Percentiles rank a stretch among this genome's conserved stretches.
Evolutionary conservation across 2,888 invertebrate species (phyloP).

Genomic region (Steinernema scapterisci): DNA sequence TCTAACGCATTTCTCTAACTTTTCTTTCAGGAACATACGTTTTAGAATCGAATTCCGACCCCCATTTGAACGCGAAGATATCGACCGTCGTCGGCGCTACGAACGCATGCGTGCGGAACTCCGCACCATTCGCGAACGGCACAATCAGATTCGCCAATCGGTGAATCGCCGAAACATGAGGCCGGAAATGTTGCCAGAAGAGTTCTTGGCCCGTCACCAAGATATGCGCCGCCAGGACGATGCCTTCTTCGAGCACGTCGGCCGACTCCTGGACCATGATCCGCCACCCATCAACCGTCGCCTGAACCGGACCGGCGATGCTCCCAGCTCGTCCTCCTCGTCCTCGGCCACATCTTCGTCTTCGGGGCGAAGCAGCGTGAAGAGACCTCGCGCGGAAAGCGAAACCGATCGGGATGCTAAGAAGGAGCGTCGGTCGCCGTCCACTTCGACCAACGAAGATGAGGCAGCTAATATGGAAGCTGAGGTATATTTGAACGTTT

Average conservation of each 20-base stretch:
- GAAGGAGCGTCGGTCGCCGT: slow-evolving; percentile 4
- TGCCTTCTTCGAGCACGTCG: background rate
- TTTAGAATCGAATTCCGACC: slow-evolving; percentile 7
- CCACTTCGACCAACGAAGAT: slow-evolving; percentile 8
- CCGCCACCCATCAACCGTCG: background rate
- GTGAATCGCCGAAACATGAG: too few relatives aligned
- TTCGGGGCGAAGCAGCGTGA: slow-evolving; percentile 10
- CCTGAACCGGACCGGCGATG: background rate
- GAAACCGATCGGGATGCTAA: background rate
- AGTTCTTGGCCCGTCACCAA: background rate
- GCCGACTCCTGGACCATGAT: background rate
- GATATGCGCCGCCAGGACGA: background rate
- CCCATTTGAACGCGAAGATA: background rate
- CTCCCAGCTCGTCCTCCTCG: slow-evolving; percentile 1
- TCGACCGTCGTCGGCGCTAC: background rate
- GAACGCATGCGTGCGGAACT: background rate
- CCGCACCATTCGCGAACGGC: background rate
- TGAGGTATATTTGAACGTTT: background rate
- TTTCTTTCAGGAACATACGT: background rate
- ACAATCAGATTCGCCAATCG: too few relatives aligned
- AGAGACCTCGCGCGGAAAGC: background rate
- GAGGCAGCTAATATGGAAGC: background rate
- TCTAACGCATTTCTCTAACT: background rate
- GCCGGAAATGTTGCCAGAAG: too few relatives aligned
- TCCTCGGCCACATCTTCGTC: slow-evolving; percentile 7